A percentile compares a stretch with the other conserved stretches of the same genome.
phyloP scores from a whole-genome alignment of 2,113 vertebrate species.

The Melanocharis versteri region DNA sequence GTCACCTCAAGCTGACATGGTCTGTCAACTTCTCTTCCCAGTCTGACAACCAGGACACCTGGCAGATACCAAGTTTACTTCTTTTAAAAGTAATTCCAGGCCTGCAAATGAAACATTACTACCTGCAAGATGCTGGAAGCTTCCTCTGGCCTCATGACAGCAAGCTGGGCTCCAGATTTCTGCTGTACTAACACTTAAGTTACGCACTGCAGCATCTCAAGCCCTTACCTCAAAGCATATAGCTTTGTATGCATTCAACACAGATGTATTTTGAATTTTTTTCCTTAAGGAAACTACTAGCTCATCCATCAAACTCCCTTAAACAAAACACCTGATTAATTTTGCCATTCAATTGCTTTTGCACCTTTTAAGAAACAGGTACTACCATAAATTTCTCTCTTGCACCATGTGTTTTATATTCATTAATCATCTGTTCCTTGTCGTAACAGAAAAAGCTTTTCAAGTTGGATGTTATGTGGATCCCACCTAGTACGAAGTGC shows the following conservation, averaged over 20 bases:
- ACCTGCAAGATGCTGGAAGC: rapidly evolving
- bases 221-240: neutral
- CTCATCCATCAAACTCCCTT: neutral
- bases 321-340: neutral
- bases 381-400: neutral
- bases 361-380: neutral
- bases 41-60: neutral
- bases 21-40: neutral
- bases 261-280: rapidly evolving
- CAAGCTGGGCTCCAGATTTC: neutral
- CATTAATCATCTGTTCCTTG: neutral
- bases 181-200: neutral
- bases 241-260: neutral
- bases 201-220: neutral
- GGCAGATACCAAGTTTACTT: rapidly evolving
- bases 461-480: neutral
- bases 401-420: neutral
- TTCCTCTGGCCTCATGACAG: neutral
- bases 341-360: neutral
- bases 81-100: neutral
- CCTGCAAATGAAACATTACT: rapidly evolving
- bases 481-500: neutral
- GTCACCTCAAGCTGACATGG: neutral
- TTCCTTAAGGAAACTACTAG: neutral
- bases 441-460: neutral